phyloP scores from a whole-genome alignment of 2,888 invertebrate genomes.

The Phaedon cochleariae region DNA sequence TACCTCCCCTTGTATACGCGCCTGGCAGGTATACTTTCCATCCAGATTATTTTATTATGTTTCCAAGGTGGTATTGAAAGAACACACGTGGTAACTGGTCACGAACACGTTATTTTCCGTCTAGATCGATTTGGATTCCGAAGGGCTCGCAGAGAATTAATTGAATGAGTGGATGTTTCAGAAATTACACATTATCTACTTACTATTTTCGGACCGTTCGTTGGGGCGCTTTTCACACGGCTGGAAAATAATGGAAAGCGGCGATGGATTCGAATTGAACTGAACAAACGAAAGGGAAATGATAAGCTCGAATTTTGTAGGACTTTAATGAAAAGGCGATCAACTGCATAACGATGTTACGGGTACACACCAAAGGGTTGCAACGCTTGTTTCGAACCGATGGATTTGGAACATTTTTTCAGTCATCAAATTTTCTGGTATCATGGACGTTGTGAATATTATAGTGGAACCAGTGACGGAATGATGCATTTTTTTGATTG shows the following conservation, averaged over 20 bases:
- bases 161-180: conserved; percentile 27
- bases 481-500: neutral
- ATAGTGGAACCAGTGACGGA: neutral
- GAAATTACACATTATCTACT: conserved; percentile 26
- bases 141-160: conserved; percentile 23
- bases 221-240: neutral
- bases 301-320: neutral
- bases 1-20: too few species aligned
- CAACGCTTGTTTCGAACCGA: neutral
- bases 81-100: conserved; percentile 21
- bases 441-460: neutral
- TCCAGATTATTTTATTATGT: too few species aligned
- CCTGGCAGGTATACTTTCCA: too few species aligned
- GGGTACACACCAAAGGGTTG: neutral
- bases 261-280: neutral
- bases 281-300: conserved; percentile 2
- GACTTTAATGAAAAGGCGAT: conserved; percentile 1
- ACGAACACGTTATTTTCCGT: conserved; percentile 25
- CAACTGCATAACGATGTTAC: conserved; percentile 2
- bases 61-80: too few species aligned
- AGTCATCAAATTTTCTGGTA: neutral
- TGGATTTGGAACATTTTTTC: neutral
- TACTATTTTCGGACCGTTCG: conserved; percentile 13
- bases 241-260: neutral
- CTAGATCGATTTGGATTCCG: conserved; percentile 21